A percentile compares a stretch with the other conserved stretches of the same genome.
These are phyloP conservation scores for Dasyornis broadbenti DNA, from an alignment of 2,113 vertebrate species.

Conservation along the genomic window DNA sequence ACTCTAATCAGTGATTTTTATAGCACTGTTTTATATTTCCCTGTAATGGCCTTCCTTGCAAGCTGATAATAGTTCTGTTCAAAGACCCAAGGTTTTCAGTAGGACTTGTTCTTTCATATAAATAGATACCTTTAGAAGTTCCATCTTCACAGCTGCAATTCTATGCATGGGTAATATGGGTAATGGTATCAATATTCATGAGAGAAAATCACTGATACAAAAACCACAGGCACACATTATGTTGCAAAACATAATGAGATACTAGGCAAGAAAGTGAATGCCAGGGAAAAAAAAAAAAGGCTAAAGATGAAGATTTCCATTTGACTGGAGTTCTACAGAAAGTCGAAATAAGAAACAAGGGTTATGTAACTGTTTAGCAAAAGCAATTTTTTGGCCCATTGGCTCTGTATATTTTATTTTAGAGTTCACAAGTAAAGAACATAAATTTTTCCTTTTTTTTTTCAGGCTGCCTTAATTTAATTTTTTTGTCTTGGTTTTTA, in stretches of 20 bases:
- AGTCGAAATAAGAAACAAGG: background rate
- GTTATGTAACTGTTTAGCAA: conserved; percentile 2
- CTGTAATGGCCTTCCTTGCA: background rate
- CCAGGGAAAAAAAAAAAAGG: background rate
- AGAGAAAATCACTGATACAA: background rate
- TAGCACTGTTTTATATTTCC: background rate
- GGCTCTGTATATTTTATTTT: conserved; percentile 14
- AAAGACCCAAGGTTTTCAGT: background rate
- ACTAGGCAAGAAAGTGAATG: background rate
- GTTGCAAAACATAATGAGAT: background rate
- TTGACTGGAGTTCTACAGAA: background rate
- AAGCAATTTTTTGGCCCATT: conserved; percentile 52
- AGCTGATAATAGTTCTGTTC: background rate
- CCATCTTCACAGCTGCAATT: background rate
- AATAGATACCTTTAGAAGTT: background rate
- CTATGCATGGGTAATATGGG: background rate
- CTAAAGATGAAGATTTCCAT: background rate
- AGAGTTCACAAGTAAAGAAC: background rate
- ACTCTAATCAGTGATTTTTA: background rate
- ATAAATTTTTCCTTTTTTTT: background rate
- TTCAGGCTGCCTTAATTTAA: background rate
- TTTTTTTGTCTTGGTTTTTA: conserved; percentile 2
- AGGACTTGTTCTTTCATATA: background rate
- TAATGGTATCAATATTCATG: background rate
- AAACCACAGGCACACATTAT: background rate